A percentile compares a stretch with the other conserved stretches of the same genome.
These are phyloP conservation scores for Prionailurus bengalensis DNA, from an alignment of 2,113 vertebrate genomes.

Conservation along the genomic window DNA sequence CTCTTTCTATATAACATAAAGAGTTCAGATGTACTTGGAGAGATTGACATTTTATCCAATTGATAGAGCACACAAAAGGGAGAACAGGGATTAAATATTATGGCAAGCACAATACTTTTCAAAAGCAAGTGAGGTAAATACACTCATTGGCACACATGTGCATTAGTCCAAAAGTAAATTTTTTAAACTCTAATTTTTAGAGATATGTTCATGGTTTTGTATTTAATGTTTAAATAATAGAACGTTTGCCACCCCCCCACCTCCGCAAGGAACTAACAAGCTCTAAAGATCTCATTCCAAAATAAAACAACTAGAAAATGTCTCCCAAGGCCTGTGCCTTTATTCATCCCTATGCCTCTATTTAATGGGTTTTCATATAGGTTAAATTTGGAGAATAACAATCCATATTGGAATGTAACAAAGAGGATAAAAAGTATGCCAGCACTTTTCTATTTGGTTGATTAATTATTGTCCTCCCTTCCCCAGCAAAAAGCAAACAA, in stretches of 20 bases:
- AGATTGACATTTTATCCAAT: slow-evolving; percentile 27
- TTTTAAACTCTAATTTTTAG: slow-evolving; percentile 11
- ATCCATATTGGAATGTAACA: background rate
- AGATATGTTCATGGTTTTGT: background rate
- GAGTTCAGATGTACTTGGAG: background rate
- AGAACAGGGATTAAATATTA: background rate
- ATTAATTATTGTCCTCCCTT: background rate
- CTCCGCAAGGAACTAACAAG: background rate
- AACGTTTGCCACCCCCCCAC: background rate
- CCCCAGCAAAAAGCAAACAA: background rate
- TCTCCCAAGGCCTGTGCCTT: background rate
- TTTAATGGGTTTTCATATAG: background rate
- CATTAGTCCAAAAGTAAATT: background rate
- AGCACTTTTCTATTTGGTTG: background rate
- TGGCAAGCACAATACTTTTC: background rate
- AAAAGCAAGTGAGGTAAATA: background rate
- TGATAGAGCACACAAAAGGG: background rate
- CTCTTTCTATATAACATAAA: background rate
- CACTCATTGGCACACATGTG: background rate
- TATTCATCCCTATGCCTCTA: background rate
- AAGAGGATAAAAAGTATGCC: background rate
- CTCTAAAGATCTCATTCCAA: background rate
- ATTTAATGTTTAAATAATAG: background rate
- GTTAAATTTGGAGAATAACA: background rate
- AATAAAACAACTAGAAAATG: background rate